Conservation (phyloP, 2,113 vertebrate genomes). For the Pollachius pollachius region DNA sequence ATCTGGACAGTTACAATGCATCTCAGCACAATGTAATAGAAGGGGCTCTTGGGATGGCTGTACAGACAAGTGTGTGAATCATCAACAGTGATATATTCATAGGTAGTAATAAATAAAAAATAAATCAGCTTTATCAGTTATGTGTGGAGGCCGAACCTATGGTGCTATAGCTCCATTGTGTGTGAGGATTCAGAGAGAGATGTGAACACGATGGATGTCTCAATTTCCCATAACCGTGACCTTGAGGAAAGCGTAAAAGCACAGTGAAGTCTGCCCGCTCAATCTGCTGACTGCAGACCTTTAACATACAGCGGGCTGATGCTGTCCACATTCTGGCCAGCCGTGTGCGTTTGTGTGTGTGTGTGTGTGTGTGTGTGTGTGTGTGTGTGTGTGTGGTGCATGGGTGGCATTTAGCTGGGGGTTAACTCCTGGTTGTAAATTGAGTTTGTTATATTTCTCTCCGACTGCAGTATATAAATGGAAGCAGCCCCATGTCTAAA, state of each 20-base stretch:
- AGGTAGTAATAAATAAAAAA: conserved; percentile 65
- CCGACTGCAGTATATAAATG: conserved; percentile 20
- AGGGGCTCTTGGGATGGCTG: neutral
- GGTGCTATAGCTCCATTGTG: conserved; percentile 69
- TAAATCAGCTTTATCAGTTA: conserved; percentile 57
- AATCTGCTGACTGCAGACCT: conserved; percentile 66
- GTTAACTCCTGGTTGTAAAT: conserved; percentile 51
- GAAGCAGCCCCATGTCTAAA: conserved; percentile 20
- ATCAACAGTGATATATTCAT: conserved; percentile 60
- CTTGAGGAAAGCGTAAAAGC: conserved; percentile 61
- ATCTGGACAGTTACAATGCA: too few species aligned
- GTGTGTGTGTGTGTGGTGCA: conserved; percentile 21
- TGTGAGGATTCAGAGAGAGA: conserved; percentile 63
- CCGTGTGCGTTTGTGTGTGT: neutral
- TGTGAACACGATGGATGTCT: conserved; percentile 65
- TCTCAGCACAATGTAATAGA: neutral
- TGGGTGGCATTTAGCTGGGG: neutral
- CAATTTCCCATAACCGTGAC: conserved; percentile 72
- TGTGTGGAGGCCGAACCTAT: conserved; percentile 65
- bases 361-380: conserved; percentile 13
- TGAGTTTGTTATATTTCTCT: conserved; percentile 44
- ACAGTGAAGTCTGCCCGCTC: conserved; percentile 18
- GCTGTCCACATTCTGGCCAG: conserved; percentile 23
- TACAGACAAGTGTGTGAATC: conserved; percentile 6
- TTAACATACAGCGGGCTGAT: conserved; percentile 45